These are phyloP conservation scores for Platysteira castanea DNA, from an alignment of 2,113 vertebrate species.

Conservation along the genomic window DNA sequence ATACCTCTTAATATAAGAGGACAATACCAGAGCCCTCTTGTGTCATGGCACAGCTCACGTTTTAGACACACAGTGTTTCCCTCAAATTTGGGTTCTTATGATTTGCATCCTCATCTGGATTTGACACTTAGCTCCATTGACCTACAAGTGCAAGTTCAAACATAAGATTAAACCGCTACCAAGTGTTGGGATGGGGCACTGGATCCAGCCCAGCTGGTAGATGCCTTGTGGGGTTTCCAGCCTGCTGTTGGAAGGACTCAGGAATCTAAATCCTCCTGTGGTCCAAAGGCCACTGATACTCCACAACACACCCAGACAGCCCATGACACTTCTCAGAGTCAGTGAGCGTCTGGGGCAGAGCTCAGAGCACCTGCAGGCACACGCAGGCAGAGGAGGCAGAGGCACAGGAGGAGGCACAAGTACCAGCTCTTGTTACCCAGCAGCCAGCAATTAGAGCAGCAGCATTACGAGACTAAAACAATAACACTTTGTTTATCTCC, in stretches of 20 bases:
- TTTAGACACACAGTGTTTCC: background rate
- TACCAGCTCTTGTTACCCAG: background rate
- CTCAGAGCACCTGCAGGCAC: background rate
- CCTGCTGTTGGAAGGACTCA: background rate
- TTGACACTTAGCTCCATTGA: background rate
- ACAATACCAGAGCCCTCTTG: background rate
- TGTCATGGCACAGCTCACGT: background rate
- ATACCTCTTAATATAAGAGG: background rate
- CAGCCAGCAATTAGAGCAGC: background rate
- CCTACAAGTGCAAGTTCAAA: background rate
- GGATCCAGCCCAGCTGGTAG: background rate
- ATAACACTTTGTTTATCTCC: background rate
- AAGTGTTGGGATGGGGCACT: background rate
- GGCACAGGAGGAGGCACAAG: background rate
- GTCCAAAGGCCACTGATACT: background rate
- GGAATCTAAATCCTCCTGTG: background rate
- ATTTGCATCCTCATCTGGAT: background rate
- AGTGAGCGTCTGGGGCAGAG: background rate
- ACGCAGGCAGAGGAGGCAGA: background rate
- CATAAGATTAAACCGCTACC: background rate
- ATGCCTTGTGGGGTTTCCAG: background rate
- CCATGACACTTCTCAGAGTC: background rate
- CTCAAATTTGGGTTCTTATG: background rate
- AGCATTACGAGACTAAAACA: background rate
- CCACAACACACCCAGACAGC: background rate